Base-by-base conservation (phyloP, 1,140 invertebrate species). In the Papilio aristodemus region DNA sequence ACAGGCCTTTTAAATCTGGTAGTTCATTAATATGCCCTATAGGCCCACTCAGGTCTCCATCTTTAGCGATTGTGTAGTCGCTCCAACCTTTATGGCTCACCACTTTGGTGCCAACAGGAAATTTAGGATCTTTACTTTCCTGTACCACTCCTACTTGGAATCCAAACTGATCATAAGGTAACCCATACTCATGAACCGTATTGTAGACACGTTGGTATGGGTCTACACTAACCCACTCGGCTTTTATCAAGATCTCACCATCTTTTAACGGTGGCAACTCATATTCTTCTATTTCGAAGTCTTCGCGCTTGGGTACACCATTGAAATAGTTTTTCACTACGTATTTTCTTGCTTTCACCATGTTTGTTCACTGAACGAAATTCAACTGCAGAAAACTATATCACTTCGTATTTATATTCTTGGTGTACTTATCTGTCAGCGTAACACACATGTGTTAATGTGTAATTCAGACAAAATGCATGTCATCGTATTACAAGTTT, bases 31-130 rank as follows among this genome's bases (percentile, higher is more conserved):
- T 58, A 66, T 80, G 80, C 4, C 75, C 57, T 70, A 93, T 75
- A 17, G 80, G 80, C n/a, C 43, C 14, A 38, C 60, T 38, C 4
- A 50, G 27, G 11, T 32, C 38, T 92, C 87, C 25, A 92, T 79
- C 46, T 78, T 86, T 41, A n/a, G 66, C 57, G 70, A 93, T 74
- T 8, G 86, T 91, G 69, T 92, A 87, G 10, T 91, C 90, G 37
- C 89, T 86, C 94, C 94, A 95, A 0, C 94, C 94, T 36, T 92
- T 85, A 57, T 92, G 81, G 7, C 91, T 92, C 1, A 94, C 83
- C 4, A 95, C 78, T 73, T 81, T 84, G 63, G 88, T 92, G 0
- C 93, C 93, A 27, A 93, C 91, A 1, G 93, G 93, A 81, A 84
- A 95, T 0, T 93, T 70, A 0, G 70, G 54, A 37, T 79, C 19